Conservation (phyloP, 2,113 vertebrate species). For the Bungarus multicinctus region DNA sequence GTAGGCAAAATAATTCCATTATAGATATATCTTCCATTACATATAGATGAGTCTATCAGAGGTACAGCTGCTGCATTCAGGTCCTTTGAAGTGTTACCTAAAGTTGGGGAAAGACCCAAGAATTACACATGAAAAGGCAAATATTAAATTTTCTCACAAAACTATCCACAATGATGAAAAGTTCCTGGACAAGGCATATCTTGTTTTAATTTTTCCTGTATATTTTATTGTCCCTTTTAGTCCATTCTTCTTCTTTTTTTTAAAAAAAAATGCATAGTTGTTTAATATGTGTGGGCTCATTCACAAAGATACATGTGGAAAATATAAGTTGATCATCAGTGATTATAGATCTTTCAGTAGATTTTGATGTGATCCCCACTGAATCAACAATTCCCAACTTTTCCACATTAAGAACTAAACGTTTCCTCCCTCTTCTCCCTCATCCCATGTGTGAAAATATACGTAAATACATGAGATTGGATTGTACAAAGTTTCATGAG, state of each 20-base stretch:
- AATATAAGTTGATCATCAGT: neutral
- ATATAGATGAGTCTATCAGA: slow-evolving; percentile 71
- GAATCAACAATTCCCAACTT: neutral
- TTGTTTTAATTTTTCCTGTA: neutral
- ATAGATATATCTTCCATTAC: slow-evolving; percentile 71
- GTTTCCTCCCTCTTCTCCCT: neutral
- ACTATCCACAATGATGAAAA: neutral
- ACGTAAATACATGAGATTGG: neutral
- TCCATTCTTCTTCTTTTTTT: neutral
- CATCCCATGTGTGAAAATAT: neutral
- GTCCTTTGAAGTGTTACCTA: slow-evolving; percentile 69
- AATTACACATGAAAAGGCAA: neutral
- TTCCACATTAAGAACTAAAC: neutral
- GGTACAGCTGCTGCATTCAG: slow-evolving; percentile 74
- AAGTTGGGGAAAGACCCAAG: neutral
- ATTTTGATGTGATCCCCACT: neutral
- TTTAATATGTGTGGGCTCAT: neutral
- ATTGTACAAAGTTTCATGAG: neutral
- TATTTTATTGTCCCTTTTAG: neutral
- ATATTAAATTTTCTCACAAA: neutral
- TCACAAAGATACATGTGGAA: neutral
- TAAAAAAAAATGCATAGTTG: too few species aligned
- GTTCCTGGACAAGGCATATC: neutral
- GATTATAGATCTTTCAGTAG: neutral
- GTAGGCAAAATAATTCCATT: slow-evolving; percentile 67